A percentile compares a stretch with the other conserved stretches of the same genome.
phyloP scores from a whole-genome alignment of 2,113 vertebrate genomes.

The Manacus vitellinus region DNA sequence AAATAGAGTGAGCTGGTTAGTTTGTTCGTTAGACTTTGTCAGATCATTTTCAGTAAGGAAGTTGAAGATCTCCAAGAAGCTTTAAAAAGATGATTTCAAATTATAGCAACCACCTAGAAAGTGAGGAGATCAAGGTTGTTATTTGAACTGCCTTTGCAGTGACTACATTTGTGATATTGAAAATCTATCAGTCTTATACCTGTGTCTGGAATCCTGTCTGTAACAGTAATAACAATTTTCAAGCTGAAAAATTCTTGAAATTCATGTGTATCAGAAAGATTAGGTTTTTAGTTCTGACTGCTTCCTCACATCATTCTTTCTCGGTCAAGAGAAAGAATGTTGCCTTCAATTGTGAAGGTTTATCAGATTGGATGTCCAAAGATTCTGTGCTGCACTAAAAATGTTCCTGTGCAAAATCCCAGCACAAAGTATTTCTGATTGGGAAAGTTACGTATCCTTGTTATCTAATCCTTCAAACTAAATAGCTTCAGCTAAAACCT shows the following conservation, averaged over 20 bases:
- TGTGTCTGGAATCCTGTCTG: not conserved
- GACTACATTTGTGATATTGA: not conserved
- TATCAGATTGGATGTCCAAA: not conserved
- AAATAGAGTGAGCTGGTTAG: fast-evolving
- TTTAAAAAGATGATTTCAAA: not conserved
- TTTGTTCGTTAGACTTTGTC: not conserved
- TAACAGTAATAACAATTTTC: not conserved
- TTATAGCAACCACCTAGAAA: not conserved
- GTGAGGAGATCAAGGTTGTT: not conserved
- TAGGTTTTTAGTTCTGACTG: slow-evolving; percentile 1
- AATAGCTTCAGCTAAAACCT: not conserved
- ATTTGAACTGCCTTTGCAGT: not conserved
- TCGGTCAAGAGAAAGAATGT: not conserved
- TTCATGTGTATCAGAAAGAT: not conserved
- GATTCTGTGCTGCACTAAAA: not conserved
- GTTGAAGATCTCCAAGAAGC: not conserved
- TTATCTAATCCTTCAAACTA: slow-evolving; percentile 1
- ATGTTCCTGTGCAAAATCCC: not conserved
- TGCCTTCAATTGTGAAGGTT: not conserved
- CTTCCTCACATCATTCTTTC: not conserved
- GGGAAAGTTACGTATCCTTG: not conserved
- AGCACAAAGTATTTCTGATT: not conserved
- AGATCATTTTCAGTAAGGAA: not conserved
- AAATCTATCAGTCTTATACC: not conserved
- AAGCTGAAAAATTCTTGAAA: slow-evolving; percentile 9